Evolutionary conservation across 2,797 vertebrate species (phyloP), one percentile per base, ranked within the genome.

Genomic region (Phrynocephalus vlangalii): DNA sequence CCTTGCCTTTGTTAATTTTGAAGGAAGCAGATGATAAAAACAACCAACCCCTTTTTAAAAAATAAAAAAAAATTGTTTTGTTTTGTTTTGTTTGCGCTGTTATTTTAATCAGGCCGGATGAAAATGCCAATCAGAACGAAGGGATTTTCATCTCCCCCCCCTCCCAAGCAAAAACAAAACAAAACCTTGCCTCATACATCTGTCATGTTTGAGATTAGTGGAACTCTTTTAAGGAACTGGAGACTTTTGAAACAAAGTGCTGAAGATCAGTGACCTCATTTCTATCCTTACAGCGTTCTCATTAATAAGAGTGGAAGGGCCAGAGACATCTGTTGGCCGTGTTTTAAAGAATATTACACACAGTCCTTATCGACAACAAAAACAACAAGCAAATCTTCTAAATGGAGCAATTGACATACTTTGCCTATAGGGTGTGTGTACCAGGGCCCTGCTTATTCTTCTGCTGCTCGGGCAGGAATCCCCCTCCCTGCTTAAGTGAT

Each of bases 151-250:
- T 95, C 91, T 95, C 91, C 86, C 91, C 86, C 89, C 93, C 88
- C 95, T 91, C 90, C 91, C 89, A 84, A 92, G 91, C 87, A 95
- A 92, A 56, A 93, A 93, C 94, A 44, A 44, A 44, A 44, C 38
- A 44, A 44, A 44, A 44, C 38, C 38, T 44, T 91, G 95, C 81
- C 92, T 93, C 91, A 89, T 94, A 92, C 92, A 95, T 95, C 95
- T 95, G 95, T 92, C 94, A 92, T 94, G 91, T 91, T 80, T 78
- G 88, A 92, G 93, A 95, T 96, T 96, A 94, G 94, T 63, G 83
- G 88, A 91, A 94, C 92, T 93, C 92, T 95, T 94, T 94, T 92
- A 94, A 95, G 95, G 92, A 94, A 93, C 92, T 89, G 90, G 91
- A 94, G 92, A 94, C 91, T 95, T 94, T 93, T 89, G 90, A 94